Evolutionary conservation across 2,113 vertebrate species (phyloP), one percentile per base, ranked within the genome.

Genomic region (Pedionomus torquatus): DNA sequence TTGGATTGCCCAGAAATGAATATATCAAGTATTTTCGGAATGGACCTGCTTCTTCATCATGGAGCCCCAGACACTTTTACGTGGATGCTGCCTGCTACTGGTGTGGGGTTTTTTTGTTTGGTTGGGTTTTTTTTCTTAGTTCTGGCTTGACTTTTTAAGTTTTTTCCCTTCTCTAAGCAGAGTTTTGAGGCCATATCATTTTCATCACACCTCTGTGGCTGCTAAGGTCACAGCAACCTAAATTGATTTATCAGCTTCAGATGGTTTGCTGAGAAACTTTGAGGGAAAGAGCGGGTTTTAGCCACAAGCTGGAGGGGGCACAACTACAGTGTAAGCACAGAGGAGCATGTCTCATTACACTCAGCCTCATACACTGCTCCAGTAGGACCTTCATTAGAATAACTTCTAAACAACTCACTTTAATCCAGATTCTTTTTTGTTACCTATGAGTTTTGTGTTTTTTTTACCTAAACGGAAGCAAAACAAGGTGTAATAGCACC

Each of bases 331-430:
- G 33, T 54, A 33, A 77, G 15, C 23, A 33, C 18, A 63, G n/a
- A 19, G 21, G 25, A 11, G 5, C 13, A 19, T 0, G 1, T 11
- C 11, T 63, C 43, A 4, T 31, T 63, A 31, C 11, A 31, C 11
- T 46, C 15, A 30, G 16, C 25, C 21, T 84, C 49, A 78, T 72
- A 13, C 37, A 44, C 20, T 64, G 17, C 18, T 61, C 26, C 19
- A 23, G 7, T 24, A 63, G 20, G 25, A 39, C 16, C 21, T 64
- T 69, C 12, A 4, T 51, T 74, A 41, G 35, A 85, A 44, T 49
- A 49, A n/a, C 66, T 77, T 65, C 23, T 69, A 35, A 63, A 49
- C 5, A 74, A 43, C 19, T 46, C 6, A 3, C 48, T 79, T 75
- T 15, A 51, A 25, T 69, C 19, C 1, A 1, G 13, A 70, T 78